Conservation (phyloP, 2,888 invertebrate genomes). For the Agelastica alni region DNA sequence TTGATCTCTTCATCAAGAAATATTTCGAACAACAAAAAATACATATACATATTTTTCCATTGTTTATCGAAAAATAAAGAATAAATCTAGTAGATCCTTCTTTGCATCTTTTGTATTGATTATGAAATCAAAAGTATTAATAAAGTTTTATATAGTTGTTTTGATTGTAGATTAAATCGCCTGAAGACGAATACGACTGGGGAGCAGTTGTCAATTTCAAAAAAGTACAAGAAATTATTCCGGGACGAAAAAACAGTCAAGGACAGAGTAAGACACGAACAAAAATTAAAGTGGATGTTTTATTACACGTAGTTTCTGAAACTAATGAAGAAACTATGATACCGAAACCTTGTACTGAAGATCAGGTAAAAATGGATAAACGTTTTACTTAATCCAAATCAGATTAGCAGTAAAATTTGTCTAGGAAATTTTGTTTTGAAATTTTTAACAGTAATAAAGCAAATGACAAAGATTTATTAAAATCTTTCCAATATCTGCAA, state of each 20-base stretch:
- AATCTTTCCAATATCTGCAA: too few species aligned
- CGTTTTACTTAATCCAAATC: too few species aligned
- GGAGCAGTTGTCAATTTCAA: slow-evolving; percentile 93
- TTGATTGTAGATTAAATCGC: slow-evolving; percentile 77
- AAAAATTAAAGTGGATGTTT: slow-evolving; percentile 78
- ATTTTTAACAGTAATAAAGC: not conserved
- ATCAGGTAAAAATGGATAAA: slow-evolving; percentile 65
- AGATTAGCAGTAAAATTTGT: not conserved
- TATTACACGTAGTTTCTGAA: slow-evolving; percentile 77
- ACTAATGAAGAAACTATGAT: slow-evolving; percentile 60
- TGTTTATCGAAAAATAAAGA: too few species aligned
- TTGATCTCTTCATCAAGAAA: too few species aligned
- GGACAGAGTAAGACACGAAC: slow-evolving; percentile 61
- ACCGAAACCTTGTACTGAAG: slow-evolving; percentile 72
- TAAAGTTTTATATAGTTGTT: too few species aligned
- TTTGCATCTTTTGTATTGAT: too few species aligned
- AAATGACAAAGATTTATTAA: not conserved
- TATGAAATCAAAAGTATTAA: too few species aligned
- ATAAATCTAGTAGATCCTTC: too few species aligned
- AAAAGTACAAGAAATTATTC: slow-evolving; percentile 47
- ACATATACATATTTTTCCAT: too few species aligned
- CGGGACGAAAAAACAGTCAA: slow-evolving; percentile 38
- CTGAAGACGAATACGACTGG: slow-evolving; percentile 92
- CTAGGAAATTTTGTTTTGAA: too few species aligned
- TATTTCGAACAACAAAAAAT: too few species aligned